Percentiles rank a stretch among this genome's conserved stretches.
Evolutionary conservation across 2,113 vertebrate species (phyloP).

Genomic region (Asarcornis scutulata): DNA sequence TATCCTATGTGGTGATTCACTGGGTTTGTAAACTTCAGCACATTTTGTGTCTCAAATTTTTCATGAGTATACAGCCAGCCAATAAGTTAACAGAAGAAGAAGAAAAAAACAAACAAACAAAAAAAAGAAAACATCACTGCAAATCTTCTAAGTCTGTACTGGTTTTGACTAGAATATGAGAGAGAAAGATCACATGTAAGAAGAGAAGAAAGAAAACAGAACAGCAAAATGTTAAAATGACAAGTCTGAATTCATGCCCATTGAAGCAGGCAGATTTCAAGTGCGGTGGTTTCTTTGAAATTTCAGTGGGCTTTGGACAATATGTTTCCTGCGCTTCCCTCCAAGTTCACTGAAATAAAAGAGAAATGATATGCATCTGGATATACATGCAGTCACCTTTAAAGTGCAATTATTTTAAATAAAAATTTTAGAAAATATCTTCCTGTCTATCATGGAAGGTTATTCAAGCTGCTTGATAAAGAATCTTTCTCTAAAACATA

Average conservation of each 20-base stretch:
- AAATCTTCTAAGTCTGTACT: neutral
- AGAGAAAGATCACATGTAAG: neutral
- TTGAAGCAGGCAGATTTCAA: neutral
- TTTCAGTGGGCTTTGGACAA: neutral
- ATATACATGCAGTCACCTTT: neutral
- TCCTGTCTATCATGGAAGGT: neutral
- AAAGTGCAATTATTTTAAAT: neutral
- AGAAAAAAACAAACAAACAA: neutral
- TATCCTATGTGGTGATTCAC: constrained; percentile 31
- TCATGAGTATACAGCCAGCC: constrained; percentile 39
- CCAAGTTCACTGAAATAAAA: neutral
- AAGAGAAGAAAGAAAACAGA: neutral
- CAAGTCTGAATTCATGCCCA: neutral
- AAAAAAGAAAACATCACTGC: neutral
- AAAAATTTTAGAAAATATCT: neutral
- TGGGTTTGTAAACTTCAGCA: constrained; percentile 43
- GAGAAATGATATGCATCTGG: neutral
- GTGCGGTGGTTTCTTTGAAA: neutral
- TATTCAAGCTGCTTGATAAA: neutral
- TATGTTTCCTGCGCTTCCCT: neutral
- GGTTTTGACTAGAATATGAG: neutral
- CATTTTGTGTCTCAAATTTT: constrained; percentile 54
- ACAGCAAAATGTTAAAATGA: neutral
- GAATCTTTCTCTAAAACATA: constrained; percentile 8
- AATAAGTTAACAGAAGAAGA: constrained; percentile 33